Evolutionary conservation across 1,140 invertebrate genomes (phyloP), one percentile per base, ranked within the genome.

Genomic region (Archegozetes longisetosus): DNA sequence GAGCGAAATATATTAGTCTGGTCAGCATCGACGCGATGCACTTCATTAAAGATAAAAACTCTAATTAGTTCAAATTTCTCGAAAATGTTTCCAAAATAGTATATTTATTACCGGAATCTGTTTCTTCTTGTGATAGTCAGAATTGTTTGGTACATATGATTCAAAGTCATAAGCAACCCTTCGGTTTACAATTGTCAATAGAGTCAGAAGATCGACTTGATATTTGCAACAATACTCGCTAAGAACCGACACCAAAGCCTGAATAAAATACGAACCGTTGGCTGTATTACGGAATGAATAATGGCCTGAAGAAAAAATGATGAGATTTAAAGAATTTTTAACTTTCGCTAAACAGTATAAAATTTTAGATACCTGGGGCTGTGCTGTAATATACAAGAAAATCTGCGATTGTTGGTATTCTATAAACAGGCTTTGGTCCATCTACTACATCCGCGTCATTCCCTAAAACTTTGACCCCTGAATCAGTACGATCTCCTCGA

Each of bases 271-370:
- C 0, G 91, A 96, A 13, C 74, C 88, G 32, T 74, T 74, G 12
- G 83, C 84, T 13, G 88, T 91, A 69, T 96, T 96, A 60, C 92
- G 79, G 92, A 92, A 98, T 0, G 91, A 94, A 73, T 84, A 97
- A 72, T 80, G 88, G 60, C 88, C 90, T 70, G 89, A 84, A 40
- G 17, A 40, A 9, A 40, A 6, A 40, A 40, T 40, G 17, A 40
- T 40, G 6, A 40, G 6, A 9, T 40, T 9, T 40, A 40, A 9
- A 9, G 17, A 40, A 40, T 17, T 40, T 40, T 9, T 40, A 40
- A 40, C 17, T 40, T 40, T 9, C 17, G 17, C 6, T 40, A 40
- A 40, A 40, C n/a, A n/a, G n/a, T n/a, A n/a, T 40, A 40, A 40
- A 40, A 40, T 40, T 9, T 40, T 40, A 40, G 17, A 40, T 40